These are phyloP conservation scores for Linepithema humile DNA, from an alignment of 1,140 invertebrate species.

Conservation along the genomic window DNA sequence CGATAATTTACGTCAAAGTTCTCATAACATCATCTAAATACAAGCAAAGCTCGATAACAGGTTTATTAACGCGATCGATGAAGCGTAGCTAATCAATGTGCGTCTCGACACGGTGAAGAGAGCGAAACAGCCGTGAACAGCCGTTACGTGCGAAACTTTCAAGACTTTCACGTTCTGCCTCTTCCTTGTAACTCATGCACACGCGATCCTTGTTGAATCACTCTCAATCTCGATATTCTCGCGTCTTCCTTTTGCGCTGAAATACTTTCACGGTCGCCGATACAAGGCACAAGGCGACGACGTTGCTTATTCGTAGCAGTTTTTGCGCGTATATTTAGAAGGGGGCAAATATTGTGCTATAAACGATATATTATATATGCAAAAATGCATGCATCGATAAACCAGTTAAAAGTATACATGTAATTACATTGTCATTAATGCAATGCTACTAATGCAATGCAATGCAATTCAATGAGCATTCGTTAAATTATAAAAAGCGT, in stretches of 20 bases:
- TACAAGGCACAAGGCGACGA: slow-evolving; percentile 38
- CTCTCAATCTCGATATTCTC: slow-evolving; percentile 47
- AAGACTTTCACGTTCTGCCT: slow-evolving; percentile 58
- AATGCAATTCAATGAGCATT: too few species aligned
- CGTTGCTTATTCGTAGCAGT: slow-evolving; percentile 38
- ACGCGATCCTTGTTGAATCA: slow-evolving; percentile 49
- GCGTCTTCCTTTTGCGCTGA: slow-evolving; percentile 40
- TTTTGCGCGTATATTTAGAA: slow-evolving; percentile 14
- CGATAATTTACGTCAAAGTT: not conserved
- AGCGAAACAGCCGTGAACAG: slow-evolving; percentile 35
- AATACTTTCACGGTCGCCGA: slow-evolving; percentile 62
- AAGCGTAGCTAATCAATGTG: slow-evolving; percentile 32
- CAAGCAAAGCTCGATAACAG: slow-evolving; percentile 25
- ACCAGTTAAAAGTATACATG: not conserved
- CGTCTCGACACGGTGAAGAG: slow-evolving; percentile 6
- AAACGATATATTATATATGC: not conserved
- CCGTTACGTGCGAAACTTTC: slow-evolving; percentile 58
- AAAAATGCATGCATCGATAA: not conserved
- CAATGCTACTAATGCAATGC: too few species aligned
- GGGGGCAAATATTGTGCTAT: not conserved
- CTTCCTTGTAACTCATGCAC: slow-evolving; percentile 11
- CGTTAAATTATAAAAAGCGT: not conserved
- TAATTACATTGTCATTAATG: not conserved
- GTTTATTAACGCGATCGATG: slow-evolving; percentile 61
- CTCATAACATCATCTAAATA: slow-evolving; percentile 24